Conservation (phyloP, 2,888 invertebrate genomes). For the Dexiosoma caninum region DNA sequence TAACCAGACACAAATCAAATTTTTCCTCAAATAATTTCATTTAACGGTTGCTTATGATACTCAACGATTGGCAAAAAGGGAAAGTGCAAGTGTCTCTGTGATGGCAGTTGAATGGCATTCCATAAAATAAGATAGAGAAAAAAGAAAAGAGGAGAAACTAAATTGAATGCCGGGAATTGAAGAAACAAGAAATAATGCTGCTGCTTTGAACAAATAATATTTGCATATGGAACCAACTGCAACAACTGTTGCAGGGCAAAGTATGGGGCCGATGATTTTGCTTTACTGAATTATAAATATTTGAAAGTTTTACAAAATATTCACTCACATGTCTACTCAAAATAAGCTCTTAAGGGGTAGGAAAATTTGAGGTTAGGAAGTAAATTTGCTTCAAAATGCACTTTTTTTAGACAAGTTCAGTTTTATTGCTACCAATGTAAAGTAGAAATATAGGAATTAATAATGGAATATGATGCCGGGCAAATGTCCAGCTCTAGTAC, state of each 20-base stretch:
- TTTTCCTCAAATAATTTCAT: slow-evolving; percentile 61
- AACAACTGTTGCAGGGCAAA: not conserved
- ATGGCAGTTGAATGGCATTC: slow-evolving; percentile 17
- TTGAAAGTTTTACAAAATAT: too few relatives aligned
- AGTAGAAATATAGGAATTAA: too few relatives aligned
- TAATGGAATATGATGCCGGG: too few relatives aligned
- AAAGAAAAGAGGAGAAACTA: not conserved
- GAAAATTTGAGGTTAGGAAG: too few relatives aligned
- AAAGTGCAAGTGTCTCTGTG: not conserved
- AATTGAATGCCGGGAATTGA: not conserved
- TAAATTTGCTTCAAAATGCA: too few relatives aligned
- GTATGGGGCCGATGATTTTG: not conserved
- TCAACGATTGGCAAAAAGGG: slow-evolving; percentile 11
- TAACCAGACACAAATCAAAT: slow-evolving; percentile 60
- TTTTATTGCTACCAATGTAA: too few relatives aligned
- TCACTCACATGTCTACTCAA: too few relatives aligned
- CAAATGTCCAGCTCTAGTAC: too few relatives aligned
- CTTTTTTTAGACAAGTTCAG: too few relatives aligned
- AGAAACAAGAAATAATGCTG: not conserved
- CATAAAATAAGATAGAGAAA: not conserved
- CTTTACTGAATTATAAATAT: too few relatives aligned
- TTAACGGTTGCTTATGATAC: slow-evolving; percentile 59
- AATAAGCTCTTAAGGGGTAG: too few relatives aligned
- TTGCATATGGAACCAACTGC: slow-evolving; percentile 35
- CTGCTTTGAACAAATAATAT: slow-evolving; percentile 31